Base-by-base conservation (phyloP, 92 coral and sea anemone genomes). In the Phenganax marumi region DNA sequence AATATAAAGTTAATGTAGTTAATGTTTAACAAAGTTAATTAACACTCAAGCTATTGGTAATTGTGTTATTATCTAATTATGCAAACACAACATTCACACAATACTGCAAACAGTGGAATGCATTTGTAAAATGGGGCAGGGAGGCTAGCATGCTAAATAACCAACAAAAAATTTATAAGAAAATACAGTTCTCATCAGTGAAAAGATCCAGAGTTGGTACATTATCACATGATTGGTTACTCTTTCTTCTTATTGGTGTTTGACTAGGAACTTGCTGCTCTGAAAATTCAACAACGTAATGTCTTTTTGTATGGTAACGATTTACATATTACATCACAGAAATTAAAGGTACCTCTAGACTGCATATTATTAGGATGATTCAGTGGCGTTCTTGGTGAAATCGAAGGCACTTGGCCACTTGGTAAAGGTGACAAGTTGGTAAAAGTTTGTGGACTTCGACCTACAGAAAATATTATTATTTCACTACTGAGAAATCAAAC, bases 381-480 rank as follows among this genome's bases (percentile, higher is more conserved):
- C 61, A 17, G 14, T n/a, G 83, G 83, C n/a, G 73, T 78, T 48
- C 60, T 78, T 63, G 83, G 83, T 7, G 83, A 78, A 60, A 78
- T 16, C 6, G 83, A 78, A 39, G 83, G 83, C n/a, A 78, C 83
- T 78, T 49, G 52, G 22, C 50, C 73, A 61, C 48, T 62, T 63
- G 83, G 60, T 8, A 56, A 43, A 6, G 73, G 83, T 50, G 83
- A 63, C 16, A 72, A 43, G 19, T 10, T 26, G 19, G 65, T 26
- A n/a, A 56, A 56, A 6, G 54, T 6, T 17, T 72, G 55, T 6
- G 83, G 11, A 8, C 60, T 73, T n/a, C 61, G 61, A 43, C 73
- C 83, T 78, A 72, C 7, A 68, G 50, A 10, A 52, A 8, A 19
- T 7, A 47, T 21, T 22, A n/a, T 18, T 19, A 0, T n/a, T 5